Percentiles rank a stretch among this genome's conserved stretches.
Evolutionary conservation across 1,140 invertebrate species (phyloP).

Genomic region (Penaeus japonicus): DNA sequence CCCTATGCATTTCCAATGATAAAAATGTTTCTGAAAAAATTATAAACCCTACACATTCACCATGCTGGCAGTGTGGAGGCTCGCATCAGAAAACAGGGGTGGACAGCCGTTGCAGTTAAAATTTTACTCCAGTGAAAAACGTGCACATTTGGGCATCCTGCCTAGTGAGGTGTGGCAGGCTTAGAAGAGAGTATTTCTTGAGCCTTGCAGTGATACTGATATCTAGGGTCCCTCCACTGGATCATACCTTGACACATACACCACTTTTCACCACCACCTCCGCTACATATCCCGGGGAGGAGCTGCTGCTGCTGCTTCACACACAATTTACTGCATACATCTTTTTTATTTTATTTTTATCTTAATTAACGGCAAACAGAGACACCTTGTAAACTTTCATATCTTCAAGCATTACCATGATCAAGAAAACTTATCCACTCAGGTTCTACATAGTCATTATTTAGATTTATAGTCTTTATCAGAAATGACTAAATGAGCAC

Average conservation of each 20-base stretch:
- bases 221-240: conserved; percentile 16
- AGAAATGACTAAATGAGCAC: conserved; percentile 11
- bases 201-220: conserved; percentile 20
- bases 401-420: too few relatives aligned
- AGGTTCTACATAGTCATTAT: too few relatives aligned
- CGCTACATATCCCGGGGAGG: neutral
- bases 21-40: conserved; percentile 32
- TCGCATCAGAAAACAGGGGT: conserved; percentile 25
- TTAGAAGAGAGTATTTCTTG: conserved; percentile 20
- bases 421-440: too few relatives aligned
- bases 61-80: conserved; percentile 51
- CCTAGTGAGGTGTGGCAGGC: conserved; percentile 13
- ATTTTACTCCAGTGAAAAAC: neutral
- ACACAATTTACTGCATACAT: too few relatives aligned
- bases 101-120: conserved; percentile 20
- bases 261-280: conserved; percentile 41
- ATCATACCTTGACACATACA: conserved; percentile 21
- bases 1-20: conserved; percentile 37
- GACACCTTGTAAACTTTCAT: too few relatives aligned
- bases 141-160: conserved; percentile 16
- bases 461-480: too few relatives aligned
- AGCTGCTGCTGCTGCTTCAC: neutral
- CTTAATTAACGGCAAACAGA: too few relatives aligned
- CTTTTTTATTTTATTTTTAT: too few relatives aligned
- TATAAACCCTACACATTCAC: conserved; percentile 40